Conservation (phyloP, 1,140 invertebrate genomes). For the Lysiphlebus fabarum region DNA sequence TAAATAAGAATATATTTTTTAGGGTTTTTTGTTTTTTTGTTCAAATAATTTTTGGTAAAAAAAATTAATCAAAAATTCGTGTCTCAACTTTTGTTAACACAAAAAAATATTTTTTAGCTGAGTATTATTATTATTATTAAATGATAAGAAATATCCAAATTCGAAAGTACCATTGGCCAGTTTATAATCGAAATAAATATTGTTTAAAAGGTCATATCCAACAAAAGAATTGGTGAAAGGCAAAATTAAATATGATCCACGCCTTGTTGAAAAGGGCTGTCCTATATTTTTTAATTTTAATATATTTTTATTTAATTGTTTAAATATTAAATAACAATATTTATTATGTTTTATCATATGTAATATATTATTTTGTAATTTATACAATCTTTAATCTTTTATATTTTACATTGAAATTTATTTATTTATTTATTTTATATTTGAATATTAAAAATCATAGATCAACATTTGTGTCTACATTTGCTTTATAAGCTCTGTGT, state of each 20-base stretch:
- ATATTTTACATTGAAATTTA: too few relatives aligned
- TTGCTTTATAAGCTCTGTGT: neutral
- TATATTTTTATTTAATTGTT: neutral
- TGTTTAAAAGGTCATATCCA: slow-evolving; percentile 12
- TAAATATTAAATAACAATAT: too few relatives aligned
- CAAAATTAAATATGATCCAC: neutral
- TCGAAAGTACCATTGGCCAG: slow-evolving; percentile 14
- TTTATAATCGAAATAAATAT: slow-evolving; percentile 7
- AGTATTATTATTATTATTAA: neutral
- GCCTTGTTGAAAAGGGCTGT: neutral
- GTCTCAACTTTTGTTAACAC: neutral
- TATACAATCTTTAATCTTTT: too few relatives aligned
- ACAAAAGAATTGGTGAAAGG: slow-evolving; percentile 15
- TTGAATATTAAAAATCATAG: too few relatives aligned
- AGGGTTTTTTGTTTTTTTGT: neutral
- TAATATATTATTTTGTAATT: neutral
- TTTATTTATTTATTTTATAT: too few relatives aligned
- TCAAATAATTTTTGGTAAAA: too few relatives aligned
- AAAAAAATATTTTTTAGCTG: slow-evolving; percentile 1
- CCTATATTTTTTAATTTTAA: neutral
- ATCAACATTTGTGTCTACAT: too few relatives aligned
- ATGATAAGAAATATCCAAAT: slow-evolving; percentile 1
- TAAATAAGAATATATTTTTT: neutral
- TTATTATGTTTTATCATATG: neutral
- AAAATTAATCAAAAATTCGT: neutral